Percentiles rank a stretch among this genome's conserved stretches.
These are phyloP conservation scores for Dryococelus australis DNA, from an alignment of 2,888 invertebrate genomes.

Conservation along the genomic window DNA sequence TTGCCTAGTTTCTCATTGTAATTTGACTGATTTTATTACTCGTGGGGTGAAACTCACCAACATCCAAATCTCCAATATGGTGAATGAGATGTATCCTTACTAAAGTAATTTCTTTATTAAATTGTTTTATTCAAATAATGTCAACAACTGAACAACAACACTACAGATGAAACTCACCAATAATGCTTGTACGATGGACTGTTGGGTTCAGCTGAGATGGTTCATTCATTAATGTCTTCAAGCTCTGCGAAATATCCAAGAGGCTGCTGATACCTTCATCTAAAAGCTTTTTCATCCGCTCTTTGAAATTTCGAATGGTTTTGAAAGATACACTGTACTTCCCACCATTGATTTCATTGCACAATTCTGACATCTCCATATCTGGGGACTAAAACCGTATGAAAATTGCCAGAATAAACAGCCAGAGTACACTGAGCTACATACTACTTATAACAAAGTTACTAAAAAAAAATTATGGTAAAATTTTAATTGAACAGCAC, in stretches of 20 bases:
- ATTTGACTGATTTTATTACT: no score
- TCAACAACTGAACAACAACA: no score
- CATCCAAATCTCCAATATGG: no score
- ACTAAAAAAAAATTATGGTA: no score
- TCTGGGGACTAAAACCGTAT: slow-evolving; percentile 71
- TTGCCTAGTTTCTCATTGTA: no score
- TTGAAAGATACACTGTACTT: slow-evolving; percentile 66
- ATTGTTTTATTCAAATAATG: no score
- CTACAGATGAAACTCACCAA: slow-evolving; percentile 61
- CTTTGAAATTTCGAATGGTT: slow-evolving; percentile 68
- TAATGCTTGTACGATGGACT: slow-evolving; percentile 71
- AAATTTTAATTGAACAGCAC: no score
- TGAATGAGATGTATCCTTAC: no score
- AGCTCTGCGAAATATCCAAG: slow-evolving; percentile 68
- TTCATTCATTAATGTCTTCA: slow-evolving; percentile 71
- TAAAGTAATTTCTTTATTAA: no score
- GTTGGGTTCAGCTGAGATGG: slow-evolving; percentile 66
- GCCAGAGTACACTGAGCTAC: no score
- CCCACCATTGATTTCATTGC: slow-evolving; percentile 68
- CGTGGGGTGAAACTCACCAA: no score
- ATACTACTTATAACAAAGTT: no score
- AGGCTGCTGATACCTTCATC: slow-evolving; percentile 65
- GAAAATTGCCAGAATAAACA: neutral
- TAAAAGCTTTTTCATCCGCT: slow-evolving; percentile 65
- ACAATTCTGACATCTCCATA: slow-evolving; percentile 73